These are phyloP conservation scores for Leptopilina clavipes DNA, from an alignment of 1,140 invertebrate genomes.

Conservation along the genomic window DNA sequence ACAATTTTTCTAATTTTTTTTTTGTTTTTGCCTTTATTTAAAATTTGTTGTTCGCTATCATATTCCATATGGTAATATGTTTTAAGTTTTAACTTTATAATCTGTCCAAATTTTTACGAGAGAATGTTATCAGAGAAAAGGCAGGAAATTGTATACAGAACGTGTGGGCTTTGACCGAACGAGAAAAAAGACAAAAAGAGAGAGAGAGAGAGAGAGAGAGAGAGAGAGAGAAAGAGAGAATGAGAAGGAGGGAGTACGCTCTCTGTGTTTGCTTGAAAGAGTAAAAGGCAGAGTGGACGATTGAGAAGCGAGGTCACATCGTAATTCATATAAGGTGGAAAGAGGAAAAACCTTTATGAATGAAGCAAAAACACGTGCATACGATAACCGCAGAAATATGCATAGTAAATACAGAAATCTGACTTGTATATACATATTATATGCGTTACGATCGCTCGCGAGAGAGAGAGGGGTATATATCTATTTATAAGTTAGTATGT, in stretches of 20 bases:
- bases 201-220: not conserved
- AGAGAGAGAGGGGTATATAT: too few species aligned
- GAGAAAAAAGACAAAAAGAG: not conserved
- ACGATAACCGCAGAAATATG: not conserved
- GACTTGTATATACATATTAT: not conserved
- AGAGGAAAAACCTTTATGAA: conserved; percentile 32
- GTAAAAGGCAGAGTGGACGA: not conserved
- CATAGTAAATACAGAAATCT: conserved; percentile 12
- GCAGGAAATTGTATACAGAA: conserved; percentile 4
- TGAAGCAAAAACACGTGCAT: conserved; percentile 22
- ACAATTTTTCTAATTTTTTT: too few species aligned
- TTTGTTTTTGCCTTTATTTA: too few species aligned
- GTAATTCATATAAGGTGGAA: not conserved
- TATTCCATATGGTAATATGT: too few species aligned
- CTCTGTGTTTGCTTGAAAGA: conserved; percentile 15
- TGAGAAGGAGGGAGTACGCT: not conserved
- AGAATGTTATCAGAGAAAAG: not conserved
- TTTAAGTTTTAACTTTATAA: not conserved
- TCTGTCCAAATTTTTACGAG: not conserved
- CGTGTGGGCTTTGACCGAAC: not conserved
- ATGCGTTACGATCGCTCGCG: not conserved
- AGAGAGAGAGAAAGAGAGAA: too few species aligned
- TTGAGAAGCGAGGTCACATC: not conserved
- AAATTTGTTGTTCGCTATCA: too few species aligned
- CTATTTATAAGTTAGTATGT: conserved; percentile 11